A percentile compares a stretch with the other conserved stretches of the same genome.
Conservation (phyloP, 2,113 vertebrate species). For the Gymnarchus niloticus region DNA sequence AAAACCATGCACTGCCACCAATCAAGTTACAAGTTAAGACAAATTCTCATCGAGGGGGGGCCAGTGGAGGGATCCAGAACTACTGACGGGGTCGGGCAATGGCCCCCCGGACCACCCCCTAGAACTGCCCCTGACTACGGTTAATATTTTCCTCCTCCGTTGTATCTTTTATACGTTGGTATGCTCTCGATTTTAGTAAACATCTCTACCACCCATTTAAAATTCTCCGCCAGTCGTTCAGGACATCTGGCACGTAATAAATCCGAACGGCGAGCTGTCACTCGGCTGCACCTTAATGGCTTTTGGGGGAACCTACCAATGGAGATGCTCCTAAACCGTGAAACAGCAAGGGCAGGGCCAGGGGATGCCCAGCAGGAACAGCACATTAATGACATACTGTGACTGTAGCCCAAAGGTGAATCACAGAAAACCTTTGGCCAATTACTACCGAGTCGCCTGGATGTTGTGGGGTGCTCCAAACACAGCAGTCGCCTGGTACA, state of each 20-base stretch:
- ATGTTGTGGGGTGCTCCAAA: not conserved
- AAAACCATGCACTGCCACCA: no score
- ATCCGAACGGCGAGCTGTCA: not conserved
- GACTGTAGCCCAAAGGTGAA: not conserved
- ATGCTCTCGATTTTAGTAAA: not conserved
- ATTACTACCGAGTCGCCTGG: not conserved
- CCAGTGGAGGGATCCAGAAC: no score
- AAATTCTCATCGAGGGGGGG: no score
- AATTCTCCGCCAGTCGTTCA: no score
- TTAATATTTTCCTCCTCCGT: not conserved
- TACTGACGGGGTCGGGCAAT: no score
- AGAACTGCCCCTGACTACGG: not conserved
- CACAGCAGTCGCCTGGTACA: not conserved
- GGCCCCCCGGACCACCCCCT: no score
- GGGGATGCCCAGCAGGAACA: no score
- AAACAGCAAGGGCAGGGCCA: not conserved
- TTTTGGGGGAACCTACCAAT: not conserved
- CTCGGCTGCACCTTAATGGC: not conserved
- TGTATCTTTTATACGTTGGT: not conserved
- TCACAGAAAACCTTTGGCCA: not conserved
- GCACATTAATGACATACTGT: not conserved
- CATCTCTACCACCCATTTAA: not conserved
- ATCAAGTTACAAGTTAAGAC: no score
- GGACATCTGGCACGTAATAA: no score
- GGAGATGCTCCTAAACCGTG: not conserved